Percentiles rank a stretch among this genome's conserved stretches.
Evolutionary conservation across 2,113 vertebrate genomes (phyloP).

Genomic region (Ictalurus furcatus): DNA sequence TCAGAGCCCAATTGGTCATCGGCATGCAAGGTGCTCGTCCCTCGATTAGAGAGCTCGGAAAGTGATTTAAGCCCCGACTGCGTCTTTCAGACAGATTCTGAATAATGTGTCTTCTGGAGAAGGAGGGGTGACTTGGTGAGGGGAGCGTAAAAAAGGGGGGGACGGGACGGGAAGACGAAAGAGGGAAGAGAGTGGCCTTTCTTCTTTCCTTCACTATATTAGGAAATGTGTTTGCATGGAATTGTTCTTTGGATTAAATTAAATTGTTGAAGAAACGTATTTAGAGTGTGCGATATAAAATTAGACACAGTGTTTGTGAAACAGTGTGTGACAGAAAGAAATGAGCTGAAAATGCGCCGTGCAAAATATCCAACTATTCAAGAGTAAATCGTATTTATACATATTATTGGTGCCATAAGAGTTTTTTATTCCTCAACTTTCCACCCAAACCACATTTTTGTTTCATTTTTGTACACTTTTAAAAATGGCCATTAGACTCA

Average conservation of each 20-base stretch:
- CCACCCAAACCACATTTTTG: background rate
- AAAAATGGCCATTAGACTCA: background rate
- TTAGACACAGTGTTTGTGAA: slow-evolving; percentile 6
- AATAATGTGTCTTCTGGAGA: slow-evolving; percentile 39
- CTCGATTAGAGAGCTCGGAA: slow-evolving; percentile 57
- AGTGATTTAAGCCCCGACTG: slow-evolving; percentile 45
- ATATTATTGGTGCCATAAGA: background rate
- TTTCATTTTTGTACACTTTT: background rate
- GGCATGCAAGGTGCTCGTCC: slow-evolving; percentile 61
- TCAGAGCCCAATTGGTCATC: slow-evolving; percentile 70
- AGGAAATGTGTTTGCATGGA: background rate
- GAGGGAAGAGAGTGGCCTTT: slow-evolving; percentile 12
- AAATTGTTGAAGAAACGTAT: background rate
- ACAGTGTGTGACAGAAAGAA: background rate
- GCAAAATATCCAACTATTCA: slow-evolving; percentile 9
- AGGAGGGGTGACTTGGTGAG: slow-evolving; percentile 15
- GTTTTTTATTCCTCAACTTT: background rate
- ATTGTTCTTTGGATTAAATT: slow-evolving; percentile 18
- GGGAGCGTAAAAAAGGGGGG: background rate
- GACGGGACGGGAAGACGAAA: background rate
- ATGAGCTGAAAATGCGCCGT: background rate
- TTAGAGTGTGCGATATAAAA: slow-evolving; percentile 4
- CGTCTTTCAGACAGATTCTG: slow-evolving; percentile 48
- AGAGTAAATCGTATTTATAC: background rate
- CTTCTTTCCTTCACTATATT: background rate